Evolutionary conservation across 2,797 vertebrate species (phyloP).

Genomic region (Pantherophis alleghaniensis): DNA sequence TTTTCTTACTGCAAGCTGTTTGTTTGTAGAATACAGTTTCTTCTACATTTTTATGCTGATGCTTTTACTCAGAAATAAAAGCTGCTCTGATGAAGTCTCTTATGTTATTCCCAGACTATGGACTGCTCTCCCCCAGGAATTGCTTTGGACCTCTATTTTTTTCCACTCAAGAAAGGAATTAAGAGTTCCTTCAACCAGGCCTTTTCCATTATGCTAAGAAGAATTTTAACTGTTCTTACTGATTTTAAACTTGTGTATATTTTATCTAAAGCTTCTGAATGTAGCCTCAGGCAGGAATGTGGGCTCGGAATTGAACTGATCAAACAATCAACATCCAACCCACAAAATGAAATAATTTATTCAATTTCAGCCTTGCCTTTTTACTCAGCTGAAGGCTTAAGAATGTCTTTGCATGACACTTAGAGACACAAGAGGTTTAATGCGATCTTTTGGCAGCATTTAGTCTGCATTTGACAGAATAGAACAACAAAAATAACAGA

Average conservation of each 20-base stretch:
- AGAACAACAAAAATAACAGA: not conserved
- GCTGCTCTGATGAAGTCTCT: not conserved
- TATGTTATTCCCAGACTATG: not conserved
- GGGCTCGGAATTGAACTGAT: not conserved
- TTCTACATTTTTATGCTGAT: not conserved
- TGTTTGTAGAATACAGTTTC: not conserved
- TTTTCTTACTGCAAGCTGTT: not conserved
- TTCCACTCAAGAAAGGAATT: not conserved
- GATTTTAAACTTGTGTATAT: not conserved
- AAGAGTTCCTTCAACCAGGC: not conserved
- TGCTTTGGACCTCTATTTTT: not conserved
- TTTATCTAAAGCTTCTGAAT: not conserved
- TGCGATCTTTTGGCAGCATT: not conserved
- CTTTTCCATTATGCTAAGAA: not conserved
- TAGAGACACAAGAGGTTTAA: not conserved
- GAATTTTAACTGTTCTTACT: not conserved
- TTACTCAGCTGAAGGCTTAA: not conserved
- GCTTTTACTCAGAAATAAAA: not conserved
- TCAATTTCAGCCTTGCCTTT: not conserved
- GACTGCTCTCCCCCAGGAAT: not conserved
- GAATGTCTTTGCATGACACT: not conserved
- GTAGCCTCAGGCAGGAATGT: not conserved
- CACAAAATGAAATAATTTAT: not conserved
- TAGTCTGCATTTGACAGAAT: not conserved
- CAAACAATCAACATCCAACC: not conserved